phyloP scores from a whole-genome alignment of 2,113 vertebrate species.

The Chionomys nivalis region DNA sequence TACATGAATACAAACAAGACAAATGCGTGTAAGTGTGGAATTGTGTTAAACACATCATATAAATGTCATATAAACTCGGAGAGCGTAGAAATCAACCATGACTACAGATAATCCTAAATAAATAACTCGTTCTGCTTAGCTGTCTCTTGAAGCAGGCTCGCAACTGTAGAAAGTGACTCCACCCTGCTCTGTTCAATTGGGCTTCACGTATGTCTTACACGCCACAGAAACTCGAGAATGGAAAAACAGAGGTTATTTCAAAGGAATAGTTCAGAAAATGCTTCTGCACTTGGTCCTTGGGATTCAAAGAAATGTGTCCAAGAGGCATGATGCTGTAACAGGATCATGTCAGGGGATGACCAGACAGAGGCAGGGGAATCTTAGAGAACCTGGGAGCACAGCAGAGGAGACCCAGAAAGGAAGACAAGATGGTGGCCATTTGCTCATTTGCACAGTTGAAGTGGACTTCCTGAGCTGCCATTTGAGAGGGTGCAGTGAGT shows the following conservation, averaged over 20 bases:
- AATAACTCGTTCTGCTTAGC: constrained; percentile 66
- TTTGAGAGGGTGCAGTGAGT: not conserved
- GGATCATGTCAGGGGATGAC: not conserved
- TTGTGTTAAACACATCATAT: constrained; percentile 79
- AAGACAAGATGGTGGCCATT: not conserved
- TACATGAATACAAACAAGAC: constrained; percentile 78
- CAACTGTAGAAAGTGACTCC: constrained; percentile 49
- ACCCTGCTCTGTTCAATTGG: not conserved
- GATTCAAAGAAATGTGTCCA: not conserved
- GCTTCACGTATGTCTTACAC: not conserved
- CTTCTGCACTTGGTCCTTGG: not conserved
- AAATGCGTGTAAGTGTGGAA: constrained; percentile 79
- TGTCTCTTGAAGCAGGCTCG: constrained; percentile 55
- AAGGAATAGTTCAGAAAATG: not conserved
- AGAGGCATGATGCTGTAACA: fast-evolving
- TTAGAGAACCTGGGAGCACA: not conserved
- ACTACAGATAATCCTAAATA: constrained; percentile 78
- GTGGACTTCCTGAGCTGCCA: not conserved
- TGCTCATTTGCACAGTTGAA: fast-evolving
- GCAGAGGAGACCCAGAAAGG: fast-evolving
- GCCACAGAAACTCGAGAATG: not conserved
- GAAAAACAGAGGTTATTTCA: not conserved
- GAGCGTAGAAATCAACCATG: constrained; percentile 75
- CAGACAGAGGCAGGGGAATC: not conserved
- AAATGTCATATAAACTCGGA: constrained; percentile 79